Percentiles rank a stretch among this genome's conserved stretches.
Conservation (phyloP, 1,140 invertebrate species). For the Conus ventricosus region DNA sequence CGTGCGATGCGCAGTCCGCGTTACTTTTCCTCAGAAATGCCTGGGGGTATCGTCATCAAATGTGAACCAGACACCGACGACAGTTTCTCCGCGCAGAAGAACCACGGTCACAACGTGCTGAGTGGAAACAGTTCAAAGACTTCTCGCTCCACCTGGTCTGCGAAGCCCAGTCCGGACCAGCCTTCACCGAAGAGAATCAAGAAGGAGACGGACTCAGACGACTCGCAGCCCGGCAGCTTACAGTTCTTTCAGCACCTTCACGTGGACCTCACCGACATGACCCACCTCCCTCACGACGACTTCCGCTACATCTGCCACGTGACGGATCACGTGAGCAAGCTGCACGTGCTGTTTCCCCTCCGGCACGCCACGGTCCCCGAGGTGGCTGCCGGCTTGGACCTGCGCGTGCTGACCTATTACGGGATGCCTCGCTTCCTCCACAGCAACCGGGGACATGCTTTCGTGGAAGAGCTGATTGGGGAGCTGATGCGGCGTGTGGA, state of each 20-base stretch:
- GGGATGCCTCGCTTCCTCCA: neutral
- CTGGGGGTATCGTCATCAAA: too few species aligned
- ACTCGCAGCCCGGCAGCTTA: too few species aligned
- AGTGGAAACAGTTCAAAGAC: too few species aligned
- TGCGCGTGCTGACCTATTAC: neutral
- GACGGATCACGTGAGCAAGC: neutral
- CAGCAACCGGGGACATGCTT: neutral
- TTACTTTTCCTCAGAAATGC: too few species aligned
- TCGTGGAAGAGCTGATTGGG: neutral
- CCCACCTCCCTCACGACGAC: neutral
- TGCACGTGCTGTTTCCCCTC: slow-evolving; percentile 20
- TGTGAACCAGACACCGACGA: too few species aligned
- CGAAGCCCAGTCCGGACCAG: too few species aligned
- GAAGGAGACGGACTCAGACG: too few species aligned
- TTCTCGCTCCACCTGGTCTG: too few species aligned
- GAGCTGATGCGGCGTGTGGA: neutral
- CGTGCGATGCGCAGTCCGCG: too few species aligned
- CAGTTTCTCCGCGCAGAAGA: too few species aligned
- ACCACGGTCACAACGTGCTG: too few species aligned
- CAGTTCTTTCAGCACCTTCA: neutral
- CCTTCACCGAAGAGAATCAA: too few species aligned
- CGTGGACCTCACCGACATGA: slow-evolving; percentile 4
- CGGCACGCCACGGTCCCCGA: neutral
- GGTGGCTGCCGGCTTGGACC: neutral
- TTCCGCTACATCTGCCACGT: neutral